Evolutionary conservation across 2,113 vertebrate genomes (phyloP).

Genomic region (Pelecanus crispus): DNA sequence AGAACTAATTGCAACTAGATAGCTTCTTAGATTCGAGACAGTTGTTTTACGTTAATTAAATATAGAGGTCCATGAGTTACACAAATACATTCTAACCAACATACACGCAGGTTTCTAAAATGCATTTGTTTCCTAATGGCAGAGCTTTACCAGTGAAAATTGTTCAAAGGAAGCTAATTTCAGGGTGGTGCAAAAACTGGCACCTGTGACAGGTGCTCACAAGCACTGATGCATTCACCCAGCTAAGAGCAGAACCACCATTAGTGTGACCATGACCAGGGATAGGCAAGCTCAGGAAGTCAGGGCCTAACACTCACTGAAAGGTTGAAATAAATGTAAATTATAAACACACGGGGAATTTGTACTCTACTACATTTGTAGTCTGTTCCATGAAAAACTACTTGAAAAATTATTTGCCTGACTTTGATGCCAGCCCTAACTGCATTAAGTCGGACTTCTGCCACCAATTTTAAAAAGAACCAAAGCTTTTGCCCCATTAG

Average conservation of each 20-base stretch:
- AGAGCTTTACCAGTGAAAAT: background rate
- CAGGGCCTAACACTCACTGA: background rate
- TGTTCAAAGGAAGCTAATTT: background rate
- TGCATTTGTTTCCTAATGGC: background rate
- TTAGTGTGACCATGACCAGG: background rate
- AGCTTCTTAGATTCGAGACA: constrained; percentile 18
- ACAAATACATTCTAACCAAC: background rate
- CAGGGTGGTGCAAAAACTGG: background rate
- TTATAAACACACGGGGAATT: background rate
- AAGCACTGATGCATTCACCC: background rate
- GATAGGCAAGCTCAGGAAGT: background rate
- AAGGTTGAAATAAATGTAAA: background rate
- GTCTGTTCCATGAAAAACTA: background rate
- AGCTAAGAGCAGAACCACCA: background rate
- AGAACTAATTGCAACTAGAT: constrained; percentile 62
- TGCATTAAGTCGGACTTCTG: background rate
- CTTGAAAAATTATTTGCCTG: background rate
- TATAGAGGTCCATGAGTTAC: background rate
- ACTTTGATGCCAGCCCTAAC: background rate
- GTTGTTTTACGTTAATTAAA: constrained; percentile 21
- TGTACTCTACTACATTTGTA: background rate
- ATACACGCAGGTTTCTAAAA: background rate
- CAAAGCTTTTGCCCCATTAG: background rate
- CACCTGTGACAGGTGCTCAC: background rate
- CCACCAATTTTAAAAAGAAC: background rate